These are phyloP conservation scores for Sialis lutaria DNA, from an alignment of 2,888 invertebrate species.

Conservation along the genomic window DNA sequence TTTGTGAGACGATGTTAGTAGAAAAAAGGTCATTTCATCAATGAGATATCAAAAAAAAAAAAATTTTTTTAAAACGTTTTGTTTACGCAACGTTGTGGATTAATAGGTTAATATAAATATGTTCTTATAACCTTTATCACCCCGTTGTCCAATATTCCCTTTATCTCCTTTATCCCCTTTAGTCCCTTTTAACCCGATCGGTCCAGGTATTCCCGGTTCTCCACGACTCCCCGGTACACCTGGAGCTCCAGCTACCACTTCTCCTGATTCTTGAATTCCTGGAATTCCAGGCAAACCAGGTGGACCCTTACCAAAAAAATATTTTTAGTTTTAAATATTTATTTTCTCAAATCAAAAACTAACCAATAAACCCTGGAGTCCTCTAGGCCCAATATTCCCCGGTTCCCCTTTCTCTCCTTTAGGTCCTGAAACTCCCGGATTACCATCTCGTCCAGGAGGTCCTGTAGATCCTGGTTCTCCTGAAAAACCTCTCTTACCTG, in stretches of 20 bases:
- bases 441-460: constrained; percentile 18
- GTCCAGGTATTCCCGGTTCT: constrained; percentile 15
- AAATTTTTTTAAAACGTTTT: too few relatives aligned
- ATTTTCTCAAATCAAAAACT: constrained; percentile 12
- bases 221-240: constrained; percentile 17
- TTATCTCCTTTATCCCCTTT: constrained; percentile 16
- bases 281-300: constrained; percentile 17
- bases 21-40: too few relatives aligned
- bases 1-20: too few relatives aligned
- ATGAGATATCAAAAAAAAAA: too few relatives aligned
- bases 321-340: background rate
- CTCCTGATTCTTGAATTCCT: constrained; percentile 11
- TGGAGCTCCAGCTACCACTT: constrained; percentile 14
- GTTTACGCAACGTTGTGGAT: too few relatives aligned
- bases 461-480: constrained; percentile 16
- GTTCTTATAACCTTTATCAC: constrained; percentile 20
- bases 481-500: constrained; percentile 17
- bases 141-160: constrained; percentile 19
- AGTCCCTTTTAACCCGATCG: constrained; percentile 16
- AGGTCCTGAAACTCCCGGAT: constrained; percentile 19
- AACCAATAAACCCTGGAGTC: constrained; percentile 17
- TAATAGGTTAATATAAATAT: too few relatives aligned
- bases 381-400: constrained; percentile 13
- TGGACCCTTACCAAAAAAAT: constrained; percentile 7
- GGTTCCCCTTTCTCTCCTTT: constrained; percentile 24